Conservation (phyloP, 2,113 vertebrate genomes). For the Reinhardtius hippoglossoides region DNA sequence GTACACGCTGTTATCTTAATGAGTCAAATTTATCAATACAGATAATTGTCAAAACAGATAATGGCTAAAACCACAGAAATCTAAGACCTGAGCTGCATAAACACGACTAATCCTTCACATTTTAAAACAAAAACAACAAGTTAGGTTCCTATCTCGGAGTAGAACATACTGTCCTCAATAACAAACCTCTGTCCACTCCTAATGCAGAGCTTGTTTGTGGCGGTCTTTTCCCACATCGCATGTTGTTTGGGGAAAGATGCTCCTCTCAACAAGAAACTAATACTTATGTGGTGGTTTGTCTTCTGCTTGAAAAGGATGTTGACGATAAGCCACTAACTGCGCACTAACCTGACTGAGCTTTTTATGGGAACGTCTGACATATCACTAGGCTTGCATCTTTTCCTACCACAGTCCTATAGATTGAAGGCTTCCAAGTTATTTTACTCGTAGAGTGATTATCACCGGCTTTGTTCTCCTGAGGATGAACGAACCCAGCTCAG, state of each 20-base stretch:
- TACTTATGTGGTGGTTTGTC: constrained; percentile 65
- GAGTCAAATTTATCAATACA: no score
- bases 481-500: constrained; percentile 36
- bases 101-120: neutral
- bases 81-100: no score
- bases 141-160: neutral
- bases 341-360: constrained; percentile 44
- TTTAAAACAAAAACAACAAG: neutral
- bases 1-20: no score
- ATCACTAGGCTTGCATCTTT: constrained; percentile 23
- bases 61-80: constrained; percentile 1
- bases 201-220: constrained; percentile 49
- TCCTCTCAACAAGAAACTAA: constrained; percentile 63
- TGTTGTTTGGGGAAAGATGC: constrained; percentile 57
- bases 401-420: constrained; percentile 62
- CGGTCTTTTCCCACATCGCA: constrained; percentile 51
- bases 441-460: constrained; percentile 25
- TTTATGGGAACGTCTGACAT: constrained; percentile 61
- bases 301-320: constrained; percentile 48
- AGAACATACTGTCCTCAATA: neutral
- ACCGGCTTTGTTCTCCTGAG: constrained; percentile 50
- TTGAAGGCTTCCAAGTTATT: constrained; percentile 42
- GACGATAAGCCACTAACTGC: constrained; percentile 66
- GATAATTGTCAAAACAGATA: no score
- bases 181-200: neutral